Evolutionary conservation across 2,888 invertebrate species (phyloP).

Genomic region (Nowickia ferox): DNA sequence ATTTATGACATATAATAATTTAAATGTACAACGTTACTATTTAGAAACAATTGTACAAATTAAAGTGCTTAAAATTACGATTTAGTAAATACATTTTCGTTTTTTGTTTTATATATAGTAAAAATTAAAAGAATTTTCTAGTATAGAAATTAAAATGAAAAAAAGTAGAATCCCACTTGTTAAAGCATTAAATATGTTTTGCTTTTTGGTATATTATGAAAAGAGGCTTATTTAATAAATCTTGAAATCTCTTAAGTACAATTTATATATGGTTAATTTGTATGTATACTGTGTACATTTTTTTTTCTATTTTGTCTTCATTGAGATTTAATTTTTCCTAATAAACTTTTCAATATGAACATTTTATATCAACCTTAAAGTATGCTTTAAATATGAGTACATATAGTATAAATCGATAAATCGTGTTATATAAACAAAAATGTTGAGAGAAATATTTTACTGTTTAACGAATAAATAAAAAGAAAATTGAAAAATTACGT

Average conservation of each 20-base stretch:
- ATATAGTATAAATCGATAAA: too few relatives aligned
- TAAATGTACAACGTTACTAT: conserved; percentile 8
- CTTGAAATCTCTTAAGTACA: not conserved
- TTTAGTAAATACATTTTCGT: not conserved
- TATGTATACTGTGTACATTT: not conserved
- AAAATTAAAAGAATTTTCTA: too few relatives aligned
- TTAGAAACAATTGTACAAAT: conserved; percentile 19
- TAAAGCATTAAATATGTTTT: too few relatives aligned
- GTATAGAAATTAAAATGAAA: too few relatives aligned
- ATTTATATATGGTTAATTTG: not conserved
- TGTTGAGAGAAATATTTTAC: not conserved
- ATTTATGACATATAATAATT: conserved; percentile 54
- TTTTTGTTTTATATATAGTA: not conserved
- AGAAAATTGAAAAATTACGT: not conserved
- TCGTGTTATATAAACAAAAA: conserved; percentile 1
- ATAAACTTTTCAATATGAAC: not conserved
- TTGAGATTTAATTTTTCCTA: not conserved
- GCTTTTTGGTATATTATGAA: too few relatives aligned
- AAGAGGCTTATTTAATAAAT: too few relatives aligned
- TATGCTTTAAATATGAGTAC: conserved; percentile 38
- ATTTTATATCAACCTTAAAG: conserved; percentile 24
- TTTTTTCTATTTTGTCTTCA: not conserved
- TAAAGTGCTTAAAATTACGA: not conserved
- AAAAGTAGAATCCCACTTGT: too few relatives aligned
- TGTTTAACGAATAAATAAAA: not conserved